Evolutionary conservation across 2,113 vertebrate species (phyloP).

Genomic region (Charadrius vociferus): DNA sequence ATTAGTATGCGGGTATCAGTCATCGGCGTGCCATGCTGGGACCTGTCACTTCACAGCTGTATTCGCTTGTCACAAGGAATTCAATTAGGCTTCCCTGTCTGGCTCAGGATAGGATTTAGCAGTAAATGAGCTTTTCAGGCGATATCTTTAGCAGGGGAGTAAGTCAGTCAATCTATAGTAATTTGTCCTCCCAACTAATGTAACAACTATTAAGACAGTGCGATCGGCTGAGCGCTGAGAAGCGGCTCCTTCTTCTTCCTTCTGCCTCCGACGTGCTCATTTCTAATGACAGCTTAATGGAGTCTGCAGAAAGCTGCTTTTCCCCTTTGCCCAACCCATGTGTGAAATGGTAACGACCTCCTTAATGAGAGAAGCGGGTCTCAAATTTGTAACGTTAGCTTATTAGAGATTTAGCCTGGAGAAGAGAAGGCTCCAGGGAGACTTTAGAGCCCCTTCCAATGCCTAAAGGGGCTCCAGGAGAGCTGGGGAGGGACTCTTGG

Average conservation of each 20-base stretch:
- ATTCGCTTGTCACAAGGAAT: background rate
- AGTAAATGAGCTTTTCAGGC: background rate
- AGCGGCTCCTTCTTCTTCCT: background rate
- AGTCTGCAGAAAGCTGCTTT: background rate
- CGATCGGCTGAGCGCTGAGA: background rate
- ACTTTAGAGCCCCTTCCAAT: background rate
- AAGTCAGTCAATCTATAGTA: background rate
- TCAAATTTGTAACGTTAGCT: background rate
- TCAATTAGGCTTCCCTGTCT: background rate
- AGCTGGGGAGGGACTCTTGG: background rate
- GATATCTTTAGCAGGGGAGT: background rate
- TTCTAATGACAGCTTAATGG: background rate
- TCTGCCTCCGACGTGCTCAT: background rate
- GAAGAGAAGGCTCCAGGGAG: background rate
- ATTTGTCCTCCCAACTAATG: background rate
- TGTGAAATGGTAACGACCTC: background rate
- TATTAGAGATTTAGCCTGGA: background rate
- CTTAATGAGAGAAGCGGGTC: background rate
- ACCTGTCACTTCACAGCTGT: background rate
- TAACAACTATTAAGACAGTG: background rate
- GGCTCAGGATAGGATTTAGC: constrained; percentile 5
- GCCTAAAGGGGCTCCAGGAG: background rate
- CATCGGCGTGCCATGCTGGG: accelerated
- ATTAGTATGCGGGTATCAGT: background rate
- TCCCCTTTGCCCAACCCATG: background rate